Base-by-base conservation (phyloP, 2,113 vertebrate species). In the Heloderma charlesbogerti region DNA sequence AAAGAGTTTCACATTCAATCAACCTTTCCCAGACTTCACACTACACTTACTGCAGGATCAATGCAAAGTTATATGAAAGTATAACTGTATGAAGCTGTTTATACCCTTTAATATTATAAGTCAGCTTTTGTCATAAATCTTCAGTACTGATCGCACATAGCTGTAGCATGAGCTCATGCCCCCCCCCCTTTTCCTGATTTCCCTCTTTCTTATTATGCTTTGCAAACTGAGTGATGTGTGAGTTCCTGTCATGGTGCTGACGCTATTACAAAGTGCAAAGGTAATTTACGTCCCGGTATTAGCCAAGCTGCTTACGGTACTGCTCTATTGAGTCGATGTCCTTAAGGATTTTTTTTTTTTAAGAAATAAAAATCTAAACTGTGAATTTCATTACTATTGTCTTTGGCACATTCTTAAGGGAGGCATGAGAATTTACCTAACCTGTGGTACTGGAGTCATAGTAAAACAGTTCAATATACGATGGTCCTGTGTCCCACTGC, bases 241-340 rank as follows among this genome's bases (percentile, higher is more conserved):
- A 98, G 96, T 94, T 96, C 96, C 95, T 97, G 96, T 97, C 97
- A 97, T 79, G 93, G 88, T 96, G 94, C 97, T 97, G 96, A 97
- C 96, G 97, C 94, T 94, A 95, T 97, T 97, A 97, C 96, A 97
- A 97, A 97, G 95, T 97, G 96, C 93, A 96, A 97, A 96, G 93
- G 95, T 94, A 97, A 97, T 96, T 96, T 96, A 96, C 94, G 96
- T 95, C 93, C 81, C 4, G 0, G 87, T 89, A 85, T 79, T 96
- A 93, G 72, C 92, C 88, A 89, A 90, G 75, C 48, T 93, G 88
- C 95, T 93, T 94, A 95, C 84, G 94, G 94, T 90, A 88, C 79
- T 88, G 66, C 69, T 95, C 90, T 93, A 69, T 92, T 96, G 96
- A 91, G 95, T 84, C 89, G 89, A 93, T 90, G 90, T 95, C 92